These are phyloP conservation scores for Myotis daubentonii DNA, from an alignment of 2,797 vertebrate genomes.

Conservation along the genomic window DNA sequence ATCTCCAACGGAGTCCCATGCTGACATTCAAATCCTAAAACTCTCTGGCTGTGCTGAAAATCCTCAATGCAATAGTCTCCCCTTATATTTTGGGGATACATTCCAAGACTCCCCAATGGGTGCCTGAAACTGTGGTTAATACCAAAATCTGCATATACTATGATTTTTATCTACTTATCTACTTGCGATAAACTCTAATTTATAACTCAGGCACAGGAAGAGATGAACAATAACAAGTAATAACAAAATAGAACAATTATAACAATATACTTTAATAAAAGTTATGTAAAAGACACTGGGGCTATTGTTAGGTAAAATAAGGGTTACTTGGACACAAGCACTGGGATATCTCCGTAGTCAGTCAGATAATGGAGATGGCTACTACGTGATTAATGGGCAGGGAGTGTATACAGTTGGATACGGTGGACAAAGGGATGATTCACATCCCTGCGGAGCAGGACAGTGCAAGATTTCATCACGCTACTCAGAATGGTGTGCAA, in stretches of 20 bases:
- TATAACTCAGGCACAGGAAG: background rate
- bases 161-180: background rate
- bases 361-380: too few relatives aligned
- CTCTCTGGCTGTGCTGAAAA: background rate
- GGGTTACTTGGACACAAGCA: background rate
- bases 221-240: background rate
- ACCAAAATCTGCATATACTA: background rate
- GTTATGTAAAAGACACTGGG: background rate
- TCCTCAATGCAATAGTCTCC: background rate
- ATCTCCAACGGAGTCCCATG: background rate
- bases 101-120: background rate
- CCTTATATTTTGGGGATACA: background rate
- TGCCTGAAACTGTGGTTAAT: background rate
- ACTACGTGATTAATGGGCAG: background rate
- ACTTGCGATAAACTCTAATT: background rate
- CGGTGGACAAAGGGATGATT: background rate
- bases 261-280: background rate
- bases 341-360: background rate
- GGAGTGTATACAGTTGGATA: background rate
- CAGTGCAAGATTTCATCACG: background rate
- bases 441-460: background rate
- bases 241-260: background rate
- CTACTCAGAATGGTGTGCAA: background rate
- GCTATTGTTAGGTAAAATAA: background rate
- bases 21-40: slow-evolving; percentile 8